Evolutionary conservation across 2,797 vertebrate species (phyloP).

Genomic region (Ctenochaetus hawaiiensis): DNA sequence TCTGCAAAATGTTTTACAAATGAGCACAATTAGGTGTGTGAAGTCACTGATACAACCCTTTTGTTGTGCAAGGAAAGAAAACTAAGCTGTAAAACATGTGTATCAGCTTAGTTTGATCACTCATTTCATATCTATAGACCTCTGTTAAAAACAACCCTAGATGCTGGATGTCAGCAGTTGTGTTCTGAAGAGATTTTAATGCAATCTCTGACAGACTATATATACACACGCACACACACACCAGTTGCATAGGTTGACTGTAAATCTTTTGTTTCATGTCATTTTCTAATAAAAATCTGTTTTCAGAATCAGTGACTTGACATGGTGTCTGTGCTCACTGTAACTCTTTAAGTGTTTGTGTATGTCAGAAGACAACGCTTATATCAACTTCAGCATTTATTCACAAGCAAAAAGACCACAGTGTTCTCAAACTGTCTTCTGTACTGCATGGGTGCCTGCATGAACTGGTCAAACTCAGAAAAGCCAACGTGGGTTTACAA

Average conservation of each 20-base stretch:
- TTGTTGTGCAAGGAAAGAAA: slow-evolving; percentile 21
- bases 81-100: not conserved
- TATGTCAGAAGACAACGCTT: slow-evolving; percentile 39
- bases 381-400: slow-evolving; percentile 78
- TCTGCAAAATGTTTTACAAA: slow-evolving; percentile 58
- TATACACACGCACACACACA: not conserved
- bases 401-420: slow-evolving; percentile 78
- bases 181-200: slow-evolving; percentile 43
- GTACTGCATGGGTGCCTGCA: slow-evolving; percentile 34
- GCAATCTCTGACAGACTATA: slow-evolving; percentile 25
- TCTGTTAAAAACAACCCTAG: slow-evolving; percentile 24
- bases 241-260: slow-evolving; percentile 53
- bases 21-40: slow-evolving; percentile 58
- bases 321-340: not conserved
- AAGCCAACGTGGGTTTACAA: slow-evolving; percentile 62
- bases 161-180: slow-evolving; percentile 37
- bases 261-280: slow-evolving; percentile 53
- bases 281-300: slow-evolving; percentile 76
- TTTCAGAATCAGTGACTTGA: slow-evolving; percentile 51
- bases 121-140: slow-evolving; percentile 25
- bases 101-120: slow-evolving; percentile 11
- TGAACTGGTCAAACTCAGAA: slow-evolving; percentile 51
- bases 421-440: slow-evolving; percentile 61
- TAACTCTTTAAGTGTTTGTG: not conserved
- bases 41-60: slow-evolving; percentile 22